phyloP scores from a whole-genome alignment of 2,113 vertebrate genomes.

The Gasterosteus nipponicus region DNA sequence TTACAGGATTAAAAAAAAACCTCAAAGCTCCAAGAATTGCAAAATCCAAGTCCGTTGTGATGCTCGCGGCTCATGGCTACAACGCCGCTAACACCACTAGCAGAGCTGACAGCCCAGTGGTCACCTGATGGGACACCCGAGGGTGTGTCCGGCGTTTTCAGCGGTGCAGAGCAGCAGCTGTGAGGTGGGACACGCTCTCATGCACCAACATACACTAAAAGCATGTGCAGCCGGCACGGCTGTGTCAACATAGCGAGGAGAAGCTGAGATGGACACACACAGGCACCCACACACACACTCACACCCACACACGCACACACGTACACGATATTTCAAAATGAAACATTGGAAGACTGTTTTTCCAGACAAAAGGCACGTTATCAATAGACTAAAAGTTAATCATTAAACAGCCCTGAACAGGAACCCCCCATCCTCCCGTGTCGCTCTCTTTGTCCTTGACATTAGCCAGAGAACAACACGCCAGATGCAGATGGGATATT shows the following conservation, averaged over 20 bases:
- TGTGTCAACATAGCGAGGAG: background rate
- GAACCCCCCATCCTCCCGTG: slow-evolving; percentile 21
- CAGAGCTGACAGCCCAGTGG: background rate
- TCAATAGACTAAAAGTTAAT: slow-evolving; percentile 22
- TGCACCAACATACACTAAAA: background rate
- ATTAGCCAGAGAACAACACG: slow-evolving; percentile 26
- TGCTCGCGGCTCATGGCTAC: background rate
- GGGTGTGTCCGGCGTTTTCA: background rate
- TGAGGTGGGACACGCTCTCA: background rate
- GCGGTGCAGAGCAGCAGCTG: background rate
- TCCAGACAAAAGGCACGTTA: slow-evolving; percentile 2
- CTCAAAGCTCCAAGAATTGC: slow-evolving; percentile 5
- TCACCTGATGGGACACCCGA: background rate
- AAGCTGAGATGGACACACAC: background rate
- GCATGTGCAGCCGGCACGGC: background rate
- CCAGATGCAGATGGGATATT: slow-evolving; percentile 9
- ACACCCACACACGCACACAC: too few species aligned
- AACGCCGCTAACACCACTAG: background rate
- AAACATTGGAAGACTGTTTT: slow-evolving; percentile 5
- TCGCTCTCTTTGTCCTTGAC: slow-evolving; percentile 36
- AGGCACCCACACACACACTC: too few species aligned
- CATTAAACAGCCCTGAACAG: slow-evolving; percentile 22
- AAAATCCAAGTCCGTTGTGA: background rate
- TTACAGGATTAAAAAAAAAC: slow-evolving; percentile 14
- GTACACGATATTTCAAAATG: background rate